Percentiles rank a stretch among this genome's conserved stretches.
phyloP scores from a whole-genome alignment of 2,113 vertebrate species.

The Lontra canadensis region DNA sequence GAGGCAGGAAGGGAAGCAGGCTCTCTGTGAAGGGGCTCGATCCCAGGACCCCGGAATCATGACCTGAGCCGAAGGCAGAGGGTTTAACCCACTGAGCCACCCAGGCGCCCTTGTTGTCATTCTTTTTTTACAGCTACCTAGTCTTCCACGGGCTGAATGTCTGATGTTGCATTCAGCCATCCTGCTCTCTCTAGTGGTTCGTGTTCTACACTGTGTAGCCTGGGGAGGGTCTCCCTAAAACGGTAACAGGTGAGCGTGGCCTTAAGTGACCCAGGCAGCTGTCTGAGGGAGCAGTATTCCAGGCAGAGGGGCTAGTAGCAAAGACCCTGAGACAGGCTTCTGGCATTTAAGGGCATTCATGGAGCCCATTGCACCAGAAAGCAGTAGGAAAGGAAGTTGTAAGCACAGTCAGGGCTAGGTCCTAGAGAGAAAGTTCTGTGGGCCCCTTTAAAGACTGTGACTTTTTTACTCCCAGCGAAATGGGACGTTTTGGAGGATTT shows the following conservation, averaged over 20 bases:
- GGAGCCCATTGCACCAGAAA: neutral
- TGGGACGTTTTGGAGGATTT: neutral
- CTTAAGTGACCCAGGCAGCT: neutral
- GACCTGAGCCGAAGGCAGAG: too few species aligned
- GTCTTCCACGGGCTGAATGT: neutral
- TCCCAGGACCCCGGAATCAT: too few species aligned
- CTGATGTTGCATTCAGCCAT: neutral
- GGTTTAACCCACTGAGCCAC: too few species aligned
- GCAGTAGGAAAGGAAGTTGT: neutral
- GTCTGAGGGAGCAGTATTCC: neutral
- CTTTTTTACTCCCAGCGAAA: neutral
- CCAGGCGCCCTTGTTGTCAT: neutral
- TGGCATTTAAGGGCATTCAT: neutral
- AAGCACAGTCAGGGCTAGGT: neutral
- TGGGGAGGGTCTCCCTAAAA: neutral
- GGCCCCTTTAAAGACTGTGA: neutral
- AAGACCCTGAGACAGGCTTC: neutral
- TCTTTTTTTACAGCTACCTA: neutral
- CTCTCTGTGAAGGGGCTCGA: too few species aligned
- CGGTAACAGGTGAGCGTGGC: neutral
- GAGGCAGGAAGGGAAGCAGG: too few species aligned
- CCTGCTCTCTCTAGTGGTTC: neutral
- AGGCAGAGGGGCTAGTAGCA: neutral
- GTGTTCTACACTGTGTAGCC: neutral
- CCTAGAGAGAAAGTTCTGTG: neutral